Conservation (phyloP, 2,113 vertebrate genomes). For the Brachyhypopomus gauderio region DNA sequence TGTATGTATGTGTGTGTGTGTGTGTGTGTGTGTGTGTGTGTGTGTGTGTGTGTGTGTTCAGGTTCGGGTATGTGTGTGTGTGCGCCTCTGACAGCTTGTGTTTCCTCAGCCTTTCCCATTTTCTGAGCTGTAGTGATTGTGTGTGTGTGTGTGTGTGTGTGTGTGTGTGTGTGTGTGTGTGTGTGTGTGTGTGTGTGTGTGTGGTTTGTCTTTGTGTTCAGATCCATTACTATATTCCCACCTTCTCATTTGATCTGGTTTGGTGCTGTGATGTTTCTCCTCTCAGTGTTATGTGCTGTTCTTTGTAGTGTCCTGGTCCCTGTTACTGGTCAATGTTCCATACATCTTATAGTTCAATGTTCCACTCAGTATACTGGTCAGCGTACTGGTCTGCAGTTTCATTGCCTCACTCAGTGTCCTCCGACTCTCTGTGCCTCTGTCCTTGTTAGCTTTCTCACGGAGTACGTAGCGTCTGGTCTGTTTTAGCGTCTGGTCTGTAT, state of each 20-base stretch:
- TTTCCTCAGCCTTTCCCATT: background rate
- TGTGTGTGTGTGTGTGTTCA: background rate
- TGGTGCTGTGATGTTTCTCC: constrained; percentile 18
- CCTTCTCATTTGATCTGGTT: background rate
- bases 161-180: constrained; percentile 22
- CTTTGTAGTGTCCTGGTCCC: no score
- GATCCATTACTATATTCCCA: background rate
- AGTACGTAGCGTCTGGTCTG: no score
- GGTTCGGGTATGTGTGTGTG: no score
- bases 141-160: constrained; percentile 30
- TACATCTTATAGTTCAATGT: no score
- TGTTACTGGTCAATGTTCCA: no score
- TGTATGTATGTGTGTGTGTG: constrained; percentile 21
- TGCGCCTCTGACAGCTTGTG: no score
- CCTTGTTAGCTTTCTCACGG: no score
- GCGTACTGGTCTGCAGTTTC: no score
- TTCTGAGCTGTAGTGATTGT: background rate
- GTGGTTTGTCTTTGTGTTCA: background rate
- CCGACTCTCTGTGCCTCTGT: no score
- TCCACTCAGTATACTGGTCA: no score
- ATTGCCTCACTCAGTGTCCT: no score
- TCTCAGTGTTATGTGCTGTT: background rate
- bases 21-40: background rate
- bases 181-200: constrained; percentile 20
- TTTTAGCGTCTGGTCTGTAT: no score